Evolutionary conservation across 2,797 vertebrate species (phyloP).

Genomic region (Tragopan temminckii): DNA sequence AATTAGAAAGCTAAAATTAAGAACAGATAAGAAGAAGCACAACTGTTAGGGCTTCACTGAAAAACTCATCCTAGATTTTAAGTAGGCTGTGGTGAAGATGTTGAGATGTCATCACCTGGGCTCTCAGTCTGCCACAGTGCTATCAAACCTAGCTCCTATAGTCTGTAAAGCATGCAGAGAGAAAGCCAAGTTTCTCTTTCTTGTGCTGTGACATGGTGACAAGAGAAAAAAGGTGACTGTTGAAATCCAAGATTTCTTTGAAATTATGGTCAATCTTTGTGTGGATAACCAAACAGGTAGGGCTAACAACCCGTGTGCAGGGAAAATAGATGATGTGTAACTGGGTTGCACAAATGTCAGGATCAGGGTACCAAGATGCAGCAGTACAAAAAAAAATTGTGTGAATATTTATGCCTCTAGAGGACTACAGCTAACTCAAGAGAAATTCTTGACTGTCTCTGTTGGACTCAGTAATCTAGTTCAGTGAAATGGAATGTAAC

Average conservation of each 20-base stretch:
- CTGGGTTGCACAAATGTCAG: neutral
- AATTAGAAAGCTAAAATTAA: neutral
- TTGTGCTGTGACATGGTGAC: neutral
- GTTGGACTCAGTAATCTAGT: neutral
- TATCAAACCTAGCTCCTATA: neutral
- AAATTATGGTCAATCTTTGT: neutral
- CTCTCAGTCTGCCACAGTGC: neutral
- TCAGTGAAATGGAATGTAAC: conserved; percentile 34
- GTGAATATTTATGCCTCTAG: neutral
- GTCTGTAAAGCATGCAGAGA: neutral
- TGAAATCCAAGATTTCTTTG: neutral
- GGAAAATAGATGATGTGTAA: neutral
- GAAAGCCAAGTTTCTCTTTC: neutral
- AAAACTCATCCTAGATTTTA: neutral
- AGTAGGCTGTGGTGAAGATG: neutral
- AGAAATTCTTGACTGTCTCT: neutral
- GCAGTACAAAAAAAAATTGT: neutral
- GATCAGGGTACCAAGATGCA: neutral
- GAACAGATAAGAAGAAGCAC: neutral
- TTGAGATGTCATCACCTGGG: neutral
- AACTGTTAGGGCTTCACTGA: neutral
- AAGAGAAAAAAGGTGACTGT: neutral
- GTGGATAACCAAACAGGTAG: neutral
- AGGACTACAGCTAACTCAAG: neutral
- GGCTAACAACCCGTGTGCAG: neutral